Conservation (phyloP, 2,113 vertebrate species). For the Morone chrysops region DNA sequence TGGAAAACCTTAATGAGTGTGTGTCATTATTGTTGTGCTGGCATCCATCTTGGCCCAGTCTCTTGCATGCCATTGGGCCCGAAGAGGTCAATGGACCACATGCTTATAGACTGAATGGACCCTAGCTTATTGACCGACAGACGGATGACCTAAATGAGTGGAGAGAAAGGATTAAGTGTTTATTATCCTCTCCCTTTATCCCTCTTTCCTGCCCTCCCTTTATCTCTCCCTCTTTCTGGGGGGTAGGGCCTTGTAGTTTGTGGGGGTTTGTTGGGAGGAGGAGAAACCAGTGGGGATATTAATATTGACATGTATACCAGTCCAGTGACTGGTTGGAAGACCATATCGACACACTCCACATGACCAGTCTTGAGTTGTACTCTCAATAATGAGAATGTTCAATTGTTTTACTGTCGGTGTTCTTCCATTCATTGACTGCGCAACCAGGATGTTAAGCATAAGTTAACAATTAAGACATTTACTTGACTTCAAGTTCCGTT, state of each 20-base stretch:
- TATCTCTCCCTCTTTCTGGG: conserved; percentile 40
- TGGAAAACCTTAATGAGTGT: conserved; percentile 28
- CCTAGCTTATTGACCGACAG: conserved; percentile 76
- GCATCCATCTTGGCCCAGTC: conserved; percentile 48
- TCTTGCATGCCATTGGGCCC: conserved; percentile 39
- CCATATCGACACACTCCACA: conserved; percentile 33
- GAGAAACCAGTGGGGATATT: conserved; percentile 60
- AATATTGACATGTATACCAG: conserved; percentile 63
- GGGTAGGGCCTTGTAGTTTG: conserved; percentile 46
- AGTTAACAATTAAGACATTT: not conserved
- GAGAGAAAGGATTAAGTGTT: conserved; percentile 78
- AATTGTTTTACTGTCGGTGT: conserved; percentile 14
- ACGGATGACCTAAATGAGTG: conserved; percentile 78
- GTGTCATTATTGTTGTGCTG: conserved; percentile 28
- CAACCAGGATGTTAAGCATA: not conserved
- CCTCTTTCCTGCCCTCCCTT: conserved; percentile 43
- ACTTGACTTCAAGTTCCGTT: not conserved
- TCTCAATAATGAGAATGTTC: conserved; percentile 48
- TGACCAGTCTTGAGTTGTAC: conserved; percentile 10
- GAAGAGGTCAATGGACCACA: conserved; percentile 58
- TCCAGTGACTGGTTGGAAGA: conserved; percentile 22
- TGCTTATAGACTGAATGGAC: conserved; percentile 57
- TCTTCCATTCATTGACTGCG: conserved; percentile 4
- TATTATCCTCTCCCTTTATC: conserved; percentile 75
- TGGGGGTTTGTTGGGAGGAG: conserved; percentile 14